Evolutionary conservation across 2,113 vertebrate species (phyloP).

Genomic region (Scolopax mira): DNA sequence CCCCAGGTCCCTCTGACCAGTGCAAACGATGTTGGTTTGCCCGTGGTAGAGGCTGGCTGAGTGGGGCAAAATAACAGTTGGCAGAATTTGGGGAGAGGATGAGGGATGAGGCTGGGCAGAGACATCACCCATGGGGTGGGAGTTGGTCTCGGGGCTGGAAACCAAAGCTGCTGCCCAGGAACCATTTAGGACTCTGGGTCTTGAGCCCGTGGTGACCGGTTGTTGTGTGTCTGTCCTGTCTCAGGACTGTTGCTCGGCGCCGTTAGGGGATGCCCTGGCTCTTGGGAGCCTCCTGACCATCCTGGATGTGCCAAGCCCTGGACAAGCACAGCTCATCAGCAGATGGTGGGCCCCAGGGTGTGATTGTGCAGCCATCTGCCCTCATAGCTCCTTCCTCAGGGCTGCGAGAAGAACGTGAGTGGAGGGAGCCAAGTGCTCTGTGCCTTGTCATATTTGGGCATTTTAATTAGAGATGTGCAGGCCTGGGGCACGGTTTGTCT

Average conservation of each 20-base stretch:
- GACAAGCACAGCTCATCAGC: not conserved
- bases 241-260: not conserved
- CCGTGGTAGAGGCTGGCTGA: not conserved
- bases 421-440: not conserved
- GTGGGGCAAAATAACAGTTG: not conserved
- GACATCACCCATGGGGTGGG: not conserved
- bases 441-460: not conserved
- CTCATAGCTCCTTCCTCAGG: not conserved
- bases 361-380: constrained; percentile 27
- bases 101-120: not conserved
- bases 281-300: not conserved
- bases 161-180: not conserved
- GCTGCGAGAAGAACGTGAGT: not conserved
- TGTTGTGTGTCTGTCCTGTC: not conserved
- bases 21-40: not conserved
- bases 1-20: not conserved
- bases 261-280: not conserved
- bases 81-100: not conserved
- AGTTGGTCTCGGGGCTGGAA: not conserved
- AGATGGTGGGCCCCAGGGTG: constrained; percentile 1
- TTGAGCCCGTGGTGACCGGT: fast-evolving
- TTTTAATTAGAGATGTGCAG: not conserved
- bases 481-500: not conserved
- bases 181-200: no score
- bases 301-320: not conserved